Evolutionary conservation across 1,140 invertebrate species (phyloP), one percentile per base, ranked within the genome.

Genomic region (Brachionus manjavacas): DNA sequence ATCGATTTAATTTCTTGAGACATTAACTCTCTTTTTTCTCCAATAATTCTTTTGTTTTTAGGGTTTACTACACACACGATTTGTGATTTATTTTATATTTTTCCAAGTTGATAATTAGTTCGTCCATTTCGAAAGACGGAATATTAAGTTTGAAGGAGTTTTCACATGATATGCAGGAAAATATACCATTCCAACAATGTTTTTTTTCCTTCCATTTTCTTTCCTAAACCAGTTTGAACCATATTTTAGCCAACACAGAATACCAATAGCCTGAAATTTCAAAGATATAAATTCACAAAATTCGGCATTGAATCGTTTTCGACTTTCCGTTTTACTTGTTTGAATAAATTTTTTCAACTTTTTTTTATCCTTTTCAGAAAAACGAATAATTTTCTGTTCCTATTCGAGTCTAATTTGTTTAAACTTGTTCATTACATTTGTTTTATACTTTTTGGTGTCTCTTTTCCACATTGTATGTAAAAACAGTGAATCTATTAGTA

Each of bases 41-140:
- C 68, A 20, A 16, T 72, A 72, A 72, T 72, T 28, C 64, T 28
- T 55, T 55, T 55, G 64, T 68, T 68, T 68, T 68, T 68, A 12
- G 64, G 64, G 23, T 68, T 35, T 35, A 68, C 23, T 28, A 68
- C 64, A 35, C 64, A 35, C 23, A 68, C 31, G 23, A 28, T 68
- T 68, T 68, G 35, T 72, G 68, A 72, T 41, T 72, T 39, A 72
- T 39, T 68, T 68, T 35, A 68, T 68, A 31, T 72, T 72, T 72
- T 35, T 72, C 35, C 16, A 39, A 20, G 28, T 35, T 39, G 16
- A 39, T 39, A 72, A 39, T 39, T 39, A 39, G 16, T 20, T 39
- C n/a, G n/a, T 72, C 28, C 28, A 39, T 72, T 41, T 72, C 35
- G 11, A 39, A 35, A 39, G 35, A 39, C 35, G n/a, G 28, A 39